These are phyloP conservation scores for Eumacrocentrus americanus DNA, from an alignment of 2,888 invertebrate species.

Conservation along the genomic window DNA sequence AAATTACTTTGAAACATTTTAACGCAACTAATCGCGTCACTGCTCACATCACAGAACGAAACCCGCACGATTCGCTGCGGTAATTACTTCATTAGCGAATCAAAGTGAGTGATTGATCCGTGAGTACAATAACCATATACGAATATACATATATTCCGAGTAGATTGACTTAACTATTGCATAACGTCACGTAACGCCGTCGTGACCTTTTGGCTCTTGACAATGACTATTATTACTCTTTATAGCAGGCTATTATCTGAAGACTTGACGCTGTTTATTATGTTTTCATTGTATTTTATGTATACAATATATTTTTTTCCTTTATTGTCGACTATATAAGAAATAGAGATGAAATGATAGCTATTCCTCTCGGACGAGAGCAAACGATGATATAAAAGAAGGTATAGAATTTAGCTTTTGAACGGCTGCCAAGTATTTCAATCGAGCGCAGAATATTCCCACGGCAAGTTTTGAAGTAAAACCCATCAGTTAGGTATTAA, in stretches of 20 bases:
- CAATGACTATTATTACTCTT: neutral
- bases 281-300: no score
- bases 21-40: no score
- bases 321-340: no score
- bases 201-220: neutral
- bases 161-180: slow-evolving; percentile 15
- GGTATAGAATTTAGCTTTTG: slow-evolving; percentile 44
- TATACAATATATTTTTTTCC: no score
- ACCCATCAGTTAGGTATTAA: slow-evolving; percentile 8
- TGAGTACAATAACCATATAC: slow-evolving; percentile 30
- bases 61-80: slow-evolving; percentile 19
- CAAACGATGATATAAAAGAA: neutral
- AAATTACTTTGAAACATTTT: no score
- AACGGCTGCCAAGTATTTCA: slow-evolving; percentile 55
- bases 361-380: no score
- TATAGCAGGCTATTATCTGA: neutral
- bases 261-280: no score
- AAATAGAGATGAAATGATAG: no score
- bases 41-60: neutral
- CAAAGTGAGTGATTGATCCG: slow-evolving; percentile 43
- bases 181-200: neutral
- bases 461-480: slow-evolving; percentile 13
- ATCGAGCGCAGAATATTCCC: slow-evolving; percentile 43
- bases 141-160: slow-evolving; percentile 9
- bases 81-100: slow-evolving; percentile 42